phyloP scores from a whole-genome alignment of 1,140 invertebrate species.

The Cryptotermes secundus region DNA sequence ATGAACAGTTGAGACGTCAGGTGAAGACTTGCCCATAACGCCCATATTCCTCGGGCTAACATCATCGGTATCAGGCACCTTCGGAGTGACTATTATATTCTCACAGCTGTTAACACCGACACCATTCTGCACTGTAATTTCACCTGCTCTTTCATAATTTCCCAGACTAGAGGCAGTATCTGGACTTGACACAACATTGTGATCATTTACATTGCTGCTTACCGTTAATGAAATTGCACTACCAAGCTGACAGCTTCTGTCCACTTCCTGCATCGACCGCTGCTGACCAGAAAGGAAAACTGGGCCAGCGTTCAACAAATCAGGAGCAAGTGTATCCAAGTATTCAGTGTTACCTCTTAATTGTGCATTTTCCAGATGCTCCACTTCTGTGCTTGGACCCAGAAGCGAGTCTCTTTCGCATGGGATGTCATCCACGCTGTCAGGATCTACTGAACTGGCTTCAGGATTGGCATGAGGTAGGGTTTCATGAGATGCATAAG shows the following conservation, averaged over 20 bases:
- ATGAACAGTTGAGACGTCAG: neutral
- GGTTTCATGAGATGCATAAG: conserved; percentile 55
- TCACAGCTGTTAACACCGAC: neutral
- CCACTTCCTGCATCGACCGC: neutral
- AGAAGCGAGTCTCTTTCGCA: neutral
- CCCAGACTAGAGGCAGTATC: neutral
- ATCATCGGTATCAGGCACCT: neutral
- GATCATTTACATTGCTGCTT: neutral
- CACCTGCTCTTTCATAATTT: neutral
- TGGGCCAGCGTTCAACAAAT: neutral
- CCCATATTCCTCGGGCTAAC: neutral
- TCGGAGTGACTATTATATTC: neutral
- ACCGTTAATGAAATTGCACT: neutral
- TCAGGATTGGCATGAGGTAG: conserved; percentile 37
- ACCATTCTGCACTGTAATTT: neutral
- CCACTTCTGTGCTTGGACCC: neutral
- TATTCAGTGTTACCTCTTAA: neutral
- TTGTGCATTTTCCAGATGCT: neutral
- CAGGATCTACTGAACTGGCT: neutral
- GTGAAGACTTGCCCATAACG: neutral
- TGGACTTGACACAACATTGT: neutral
- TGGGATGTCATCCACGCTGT: neutral
- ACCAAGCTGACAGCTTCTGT: conserved; percentile 6
- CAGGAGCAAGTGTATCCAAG: neutral
- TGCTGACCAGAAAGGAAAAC: neutral